Evolutionary conservation across 2,113 vertebrate species (phyloP).

Genomic region (Amazona vittata): DNA sequence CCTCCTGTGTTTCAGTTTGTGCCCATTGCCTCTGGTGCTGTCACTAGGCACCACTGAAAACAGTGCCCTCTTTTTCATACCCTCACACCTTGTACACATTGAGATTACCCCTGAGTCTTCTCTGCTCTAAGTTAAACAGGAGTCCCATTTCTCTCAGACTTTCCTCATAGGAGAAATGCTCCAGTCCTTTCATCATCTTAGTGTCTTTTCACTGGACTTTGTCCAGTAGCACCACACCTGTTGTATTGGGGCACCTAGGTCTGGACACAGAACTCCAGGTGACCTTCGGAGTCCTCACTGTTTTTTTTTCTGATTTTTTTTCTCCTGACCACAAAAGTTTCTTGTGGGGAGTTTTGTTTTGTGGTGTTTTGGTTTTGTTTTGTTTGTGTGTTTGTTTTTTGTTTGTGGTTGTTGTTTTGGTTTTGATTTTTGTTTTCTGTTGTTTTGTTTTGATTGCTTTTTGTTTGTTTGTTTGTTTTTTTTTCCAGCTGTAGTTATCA

Average conservation of each 20-base stretch:
- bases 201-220: neutral
- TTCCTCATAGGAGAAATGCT: neutral
- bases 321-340: neutral
- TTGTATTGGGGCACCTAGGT: neutral
- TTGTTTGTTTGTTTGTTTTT: neutral
- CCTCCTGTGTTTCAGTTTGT: neutral
- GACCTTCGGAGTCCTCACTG: neutral
- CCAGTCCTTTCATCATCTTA: neutral
- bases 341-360: neutral
- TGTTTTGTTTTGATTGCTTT: neutral
- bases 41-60: neutral
- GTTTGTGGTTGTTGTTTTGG: neutral
- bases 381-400: neutral
- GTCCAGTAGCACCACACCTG: neutral
- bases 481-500: neutral
- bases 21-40: neutral
- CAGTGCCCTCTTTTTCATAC: neutral
- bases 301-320: neutral
- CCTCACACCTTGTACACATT: neutral
- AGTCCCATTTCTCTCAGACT: neutral
- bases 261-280: neutral
- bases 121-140: neutral
- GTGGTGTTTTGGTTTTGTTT: neutral
- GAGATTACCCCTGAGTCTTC: neutral
- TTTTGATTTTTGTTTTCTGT: neutral